Conservation (phyloP, 2,888 invertebrate species). For the Mechanitis messenoides region DNA sequence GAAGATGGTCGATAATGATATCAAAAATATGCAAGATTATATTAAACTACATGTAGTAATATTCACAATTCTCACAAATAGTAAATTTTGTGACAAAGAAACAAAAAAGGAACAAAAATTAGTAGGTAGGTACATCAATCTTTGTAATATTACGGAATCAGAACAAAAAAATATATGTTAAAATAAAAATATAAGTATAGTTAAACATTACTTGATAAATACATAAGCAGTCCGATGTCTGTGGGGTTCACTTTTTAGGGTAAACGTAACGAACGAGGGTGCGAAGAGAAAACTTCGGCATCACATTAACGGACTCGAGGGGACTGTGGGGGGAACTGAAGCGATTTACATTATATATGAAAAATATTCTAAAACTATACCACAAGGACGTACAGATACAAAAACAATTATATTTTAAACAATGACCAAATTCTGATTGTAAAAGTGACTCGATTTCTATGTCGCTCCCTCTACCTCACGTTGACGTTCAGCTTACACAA, state of each 20-base stretch:
- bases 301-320: conserved; percentile 49
- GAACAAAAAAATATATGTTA: too few species aligned
- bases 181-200: conserved; percentile 1
- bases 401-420: conserved; percentile 35
- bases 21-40: too few species aligned
- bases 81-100: too few species aligned
- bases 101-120: too few species aligned
- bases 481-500: conserved; percentile 72
- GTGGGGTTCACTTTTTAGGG: conserved; percentile 49
- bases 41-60: too few species aligned
- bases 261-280: conserved; percentile 62
- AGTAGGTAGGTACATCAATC: too few species aligned
- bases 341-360: conserved; percentile 14
- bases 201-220: conserved; percentile 24
- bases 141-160: too few species aligned
- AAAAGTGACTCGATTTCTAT: conserved; percentile 70
- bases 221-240: conserved; percentile 23
- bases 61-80: too few species aligned
- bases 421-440: conserved; percentile 39
- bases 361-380: conserved; percentile 13
- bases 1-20: too few species aligned
- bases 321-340: conserved; percentile 38
- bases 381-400: conserved; percentile 16
- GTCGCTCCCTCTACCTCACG: conserved; percentile 67
- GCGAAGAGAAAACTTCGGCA: conserved; percentile 62